These are phyloP conservation scores for Drosophila nigromelanica DNA, from an alignment of 1,140 invertebrate species.

Conservation along the genomic window DNA sequence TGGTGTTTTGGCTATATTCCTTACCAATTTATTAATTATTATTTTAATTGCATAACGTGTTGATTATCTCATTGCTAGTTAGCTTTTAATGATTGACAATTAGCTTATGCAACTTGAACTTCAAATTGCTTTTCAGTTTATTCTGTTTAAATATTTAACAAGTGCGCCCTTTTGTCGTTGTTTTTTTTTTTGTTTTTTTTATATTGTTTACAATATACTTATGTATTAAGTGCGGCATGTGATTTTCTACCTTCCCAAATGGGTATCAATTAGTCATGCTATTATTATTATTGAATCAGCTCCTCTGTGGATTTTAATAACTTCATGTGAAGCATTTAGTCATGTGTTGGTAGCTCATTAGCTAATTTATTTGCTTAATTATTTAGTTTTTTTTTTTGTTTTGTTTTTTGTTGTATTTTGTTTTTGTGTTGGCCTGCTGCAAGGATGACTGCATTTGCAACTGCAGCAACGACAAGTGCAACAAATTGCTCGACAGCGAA, in stretches of 20 bases:
- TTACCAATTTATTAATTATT: slow-evolving; percentile 19
- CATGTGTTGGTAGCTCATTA: too few relatives aligned
- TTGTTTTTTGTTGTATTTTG: background rate
- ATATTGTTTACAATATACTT: background rate
- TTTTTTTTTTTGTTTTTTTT: background rate
- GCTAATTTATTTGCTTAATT: too few relatives aligned
- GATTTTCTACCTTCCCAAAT: background rate
- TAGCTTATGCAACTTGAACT: slow-evolving; percentile 36
- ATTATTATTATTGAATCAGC: slow-evolving; percentile 11
- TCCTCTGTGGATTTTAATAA: background rate
- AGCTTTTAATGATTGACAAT: slow-evolving; percentile 31
- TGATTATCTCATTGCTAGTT: slow-evolving; percentile 22
- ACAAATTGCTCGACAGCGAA: slow-evolving; percentile 31
- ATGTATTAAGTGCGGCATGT: background rate
- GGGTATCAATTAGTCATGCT: slow-evolving; percentile 1
- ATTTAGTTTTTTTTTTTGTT: background rate
- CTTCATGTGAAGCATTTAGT: too few relatives aligned
- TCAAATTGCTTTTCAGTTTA: slow-evolving; percentile 3
- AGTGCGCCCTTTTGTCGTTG: slow-evolving; percentile 8
- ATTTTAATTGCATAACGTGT: slow-evolving; percentile 13
- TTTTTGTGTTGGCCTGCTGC: slow-evolving; percentile 26
- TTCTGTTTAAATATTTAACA: slow-evolving; percentile 8
- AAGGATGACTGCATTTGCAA: slow-evolving; percentile 71
- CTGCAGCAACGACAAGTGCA: slow-evolving; percentile 48
- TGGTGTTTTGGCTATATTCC: slow-evolving; percentile 8